A percentile compares a stretch with the other conserved stretches of the same genome.
Evolutionary conservation across 2,888 invertebrate genomes (phyloP).

Genomic region (Calliphora vomitoria): DNA sequence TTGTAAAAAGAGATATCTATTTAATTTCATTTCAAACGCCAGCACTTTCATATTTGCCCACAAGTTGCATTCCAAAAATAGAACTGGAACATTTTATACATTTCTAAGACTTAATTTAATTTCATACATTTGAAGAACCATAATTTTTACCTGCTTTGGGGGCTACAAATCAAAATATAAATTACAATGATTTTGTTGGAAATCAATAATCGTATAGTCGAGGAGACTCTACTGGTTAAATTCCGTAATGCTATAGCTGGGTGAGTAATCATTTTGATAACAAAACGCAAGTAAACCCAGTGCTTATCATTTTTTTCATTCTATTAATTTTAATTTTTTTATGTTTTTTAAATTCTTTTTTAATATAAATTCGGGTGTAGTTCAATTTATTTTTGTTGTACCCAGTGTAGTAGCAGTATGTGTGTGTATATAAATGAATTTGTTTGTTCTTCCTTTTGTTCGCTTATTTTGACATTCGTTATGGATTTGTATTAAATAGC

Average conservation of each 20-base stretch:
- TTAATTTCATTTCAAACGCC: conserved; percentile 1
- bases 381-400: conserved; percentile 47
- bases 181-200: conserved; percentile 95
- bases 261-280: conserved; percentile 85
- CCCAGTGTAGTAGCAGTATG: background rate
- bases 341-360: conserved; percentile 50
- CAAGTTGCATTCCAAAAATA: conserved; percentile 46
- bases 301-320: conserved; percentile 67
- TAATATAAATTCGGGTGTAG: conserved; percentile 67
- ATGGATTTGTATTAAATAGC: conserved; percentile 32
- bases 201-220: conserved; percentile 99
- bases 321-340: conserved; percentile 26
- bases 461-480: conserved; percentile 53
- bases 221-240: conserved; percentile 97
- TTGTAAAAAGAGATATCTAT: background rate
- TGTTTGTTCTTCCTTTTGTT: conserved; percentile 29
- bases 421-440: conserved; percentile 22
- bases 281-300: conserved; percentile 25
- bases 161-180: conserved; percentile 64
- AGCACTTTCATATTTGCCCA: background rate
- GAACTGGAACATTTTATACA: conserved; percentile 9
- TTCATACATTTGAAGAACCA: background rate
- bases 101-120: background rate
- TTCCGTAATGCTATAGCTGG: conserved; percentile 98
- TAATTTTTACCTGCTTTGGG: conserved; percentile 37